A percentile compares a stretch with the other conserved stretches of the same genome.
These are phyloP conservation scores for Phymanthus crucifer DNA, from an alignment of 92 coral and sea anemone species.

Conservation along the genomic window DNA sequence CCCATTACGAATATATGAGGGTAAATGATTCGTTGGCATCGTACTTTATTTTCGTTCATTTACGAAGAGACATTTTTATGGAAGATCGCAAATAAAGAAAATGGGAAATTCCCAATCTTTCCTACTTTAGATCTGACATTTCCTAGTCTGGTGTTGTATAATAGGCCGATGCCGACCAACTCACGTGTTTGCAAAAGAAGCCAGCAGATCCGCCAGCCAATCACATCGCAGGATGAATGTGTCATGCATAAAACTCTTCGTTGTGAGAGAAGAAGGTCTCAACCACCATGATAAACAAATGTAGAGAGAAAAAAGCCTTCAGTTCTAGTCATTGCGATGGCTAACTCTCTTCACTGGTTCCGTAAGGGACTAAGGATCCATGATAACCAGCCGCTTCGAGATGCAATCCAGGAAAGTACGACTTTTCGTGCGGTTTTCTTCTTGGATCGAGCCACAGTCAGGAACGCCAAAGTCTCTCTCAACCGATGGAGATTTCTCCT, in stretches of 20 bases:
- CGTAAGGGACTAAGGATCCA: constrained; percentile 88
- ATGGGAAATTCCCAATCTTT: too few relatives aligned
- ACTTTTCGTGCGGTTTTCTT: constrained; percentile 87
- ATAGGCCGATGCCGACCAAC: background rate
- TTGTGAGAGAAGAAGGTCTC: background rate
- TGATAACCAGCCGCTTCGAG: constrained; percentile 80
- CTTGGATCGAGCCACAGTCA: constrained; percentile 68
- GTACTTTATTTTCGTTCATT: too few relatives aligned
- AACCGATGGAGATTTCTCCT: constrained; percentile 88
- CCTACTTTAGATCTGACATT: too few relatives aligned
- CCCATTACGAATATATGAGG: too few relatives aligned
- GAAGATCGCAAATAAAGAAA: too few relatives aligned
- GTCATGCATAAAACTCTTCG: background rate
- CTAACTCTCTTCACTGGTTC: constrained; percentile 89
- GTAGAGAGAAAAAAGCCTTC: background rate
- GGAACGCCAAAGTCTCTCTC: constrained; percentile 48
- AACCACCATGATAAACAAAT: background rate
- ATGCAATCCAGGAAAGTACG: constrained; percentile 69
- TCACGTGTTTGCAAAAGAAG: background rate
- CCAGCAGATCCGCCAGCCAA: background rate
- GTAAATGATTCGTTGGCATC: too few relatives aligned
- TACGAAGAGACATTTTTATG: too few relatives aligned
- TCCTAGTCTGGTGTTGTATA: too few relatives aligned
- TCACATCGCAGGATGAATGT: background rate
- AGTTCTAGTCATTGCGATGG: constrained; percentile 3